Conservation (phyloP, 2,888 invertebrate genomes). For the Lasioglossum vierecki region DNA sequence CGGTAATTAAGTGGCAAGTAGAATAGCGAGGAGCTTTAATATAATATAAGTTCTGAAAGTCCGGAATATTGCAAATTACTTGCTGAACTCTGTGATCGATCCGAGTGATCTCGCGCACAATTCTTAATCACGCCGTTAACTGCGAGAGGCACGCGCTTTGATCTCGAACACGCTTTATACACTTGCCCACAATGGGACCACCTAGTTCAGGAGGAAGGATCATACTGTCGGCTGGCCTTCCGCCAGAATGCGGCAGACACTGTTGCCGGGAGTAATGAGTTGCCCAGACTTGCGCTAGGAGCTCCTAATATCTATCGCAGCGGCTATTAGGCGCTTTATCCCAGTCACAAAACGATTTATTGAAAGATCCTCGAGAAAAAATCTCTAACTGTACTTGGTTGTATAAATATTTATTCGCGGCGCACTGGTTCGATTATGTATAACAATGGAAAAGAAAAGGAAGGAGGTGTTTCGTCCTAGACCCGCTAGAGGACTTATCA, state of each 20-base stretch:
- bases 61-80: neutral
- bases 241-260: constrained; percentile 30
- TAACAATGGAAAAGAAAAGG: too few relatives aligned
- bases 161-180: constrained; percentile 13
- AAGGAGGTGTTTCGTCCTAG: too few relatives aligned
- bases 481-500: too few relatives aligned
- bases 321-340: constrained; percentile 9
- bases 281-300: constrained; percentile 13
- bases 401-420: too few relatives aligned
- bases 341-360: constrained; percentile 5
- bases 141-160: neutral
- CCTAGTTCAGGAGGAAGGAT: neutral
- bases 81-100: neutral
- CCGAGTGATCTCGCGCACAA: neutral
- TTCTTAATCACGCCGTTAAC: constrained; percentile 2
- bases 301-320: neutral
- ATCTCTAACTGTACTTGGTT: neutral
- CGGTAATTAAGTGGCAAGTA: neutral
- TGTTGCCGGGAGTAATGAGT: constrained; percentile 19
- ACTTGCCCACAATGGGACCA: constrained; percentile 8
- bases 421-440: too few relatives aligned
- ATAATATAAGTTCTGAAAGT: neutral
- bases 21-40: neutral
- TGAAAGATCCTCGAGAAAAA: neutral
- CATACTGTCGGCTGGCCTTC: constrained; percentile 9